Percentiles rank a stretch among this genome's conserved stretches.
phyloP scores from a whole-genome alignment of 2,888 invertebrate species.

The Meiosimyza decipiens region DNA sequence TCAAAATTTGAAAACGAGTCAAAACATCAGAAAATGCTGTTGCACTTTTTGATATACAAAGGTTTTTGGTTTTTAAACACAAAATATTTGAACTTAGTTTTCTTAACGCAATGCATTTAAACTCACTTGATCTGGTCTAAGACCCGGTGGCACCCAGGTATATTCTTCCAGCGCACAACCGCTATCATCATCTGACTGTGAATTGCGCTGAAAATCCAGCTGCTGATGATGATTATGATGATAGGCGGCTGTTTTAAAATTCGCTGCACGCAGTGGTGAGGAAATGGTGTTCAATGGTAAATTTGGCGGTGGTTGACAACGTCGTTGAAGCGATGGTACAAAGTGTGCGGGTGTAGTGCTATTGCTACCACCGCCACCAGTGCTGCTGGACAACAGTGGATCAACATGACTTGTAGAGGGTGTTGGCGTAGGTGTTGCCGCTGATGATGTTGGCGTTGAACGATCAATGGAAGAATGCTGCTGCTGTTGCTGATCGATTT shows the following conservation, averaged over 20 bases:
- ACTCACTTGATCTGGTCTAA: slow-evolving; percentile 94
- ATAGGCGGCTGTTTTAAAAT: slow-evolving; percentile 60
- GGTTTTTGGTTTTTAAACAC: too few relatives aligned
- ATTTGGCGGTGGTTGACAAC: slow-evolving; percentile 58
- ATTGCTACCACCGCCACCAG: slow-evolving; percentile 48
- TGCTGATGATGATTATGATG: slow-evolving; percentile 65
- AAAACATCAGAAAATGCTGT: too few relatives aligned
- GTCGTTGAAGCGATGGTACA: slow-evolving; percentile 59
- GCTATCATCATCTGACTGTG: slow-evolving; percentile 96
- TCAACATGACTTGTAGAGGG: slow-evolving; percentile 51
- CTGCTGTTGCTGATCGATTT: slow-evolving; percentile 45
- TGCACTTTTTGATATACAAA: too few relatives aligned
- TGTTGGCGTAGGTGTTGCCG: slow-evolving; percentile 45
- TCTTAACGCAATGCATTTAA: too few relatives aligned
- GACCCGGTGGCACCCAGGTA: slow-evolving; percentile 97
- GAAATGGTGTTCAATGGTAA: slow-evolving; percentile 61
- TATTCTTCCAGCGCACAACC: slow-evolving; percentile 98
- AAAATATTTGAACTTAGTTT: too few relatives aligned
- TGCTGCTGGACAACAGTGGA: slow-evolving; percentile 50
- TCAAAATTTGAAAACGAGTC: too few relatives aligned
- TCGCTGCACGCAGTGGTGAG: slow-evolving; percentile 63
- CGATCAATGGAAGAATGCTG: slow-evolving; percentile 45
- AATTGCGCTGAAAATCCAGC: slow-evolving; percentile 82
- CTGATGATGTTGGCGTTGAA: slow-evolving; percentile 46
- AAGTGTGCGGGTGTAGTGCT: slow-evolving; percentile 57